Evolutionary conservation across 2,888 invertebrate genomes (phyloP).

Genomic region (Callyntrura sp.): DNA sequence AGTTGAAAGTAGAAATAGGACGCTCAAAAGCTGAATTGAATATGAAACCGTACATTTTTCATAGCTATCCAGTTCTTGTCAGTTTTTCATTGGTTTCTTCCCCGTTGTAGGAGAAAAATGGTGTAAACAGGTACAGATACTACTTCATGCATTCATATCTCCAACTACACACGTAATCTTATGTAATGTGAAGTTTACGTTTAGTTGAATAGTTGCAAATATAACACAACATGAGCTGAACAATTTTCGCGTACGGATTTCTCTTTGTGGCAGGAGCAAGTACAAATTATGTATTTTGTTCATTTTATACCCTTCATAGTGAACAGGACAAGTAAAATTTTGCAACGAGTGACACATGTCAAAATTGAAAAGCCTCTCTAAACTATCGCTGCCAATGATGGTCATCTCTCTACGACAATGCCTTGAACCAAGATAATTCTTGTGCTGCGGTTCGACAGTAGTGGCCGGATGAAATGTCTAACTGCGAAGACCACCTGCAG

Average conservation of each 20-base stretch:
- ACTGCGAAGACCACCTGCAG: constrained; percentile 61
- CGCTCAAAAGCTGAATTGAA: constrained; percentile 16
- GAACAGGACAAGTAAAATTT: constrained; percentile 1
- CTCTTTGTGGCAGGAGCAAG: background rate
- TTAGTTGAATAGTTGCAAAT: background rate
- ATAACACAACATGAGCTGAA: background rate
- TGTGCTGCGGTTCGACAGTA: background rate
- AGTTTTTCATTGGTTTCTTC: background rate
- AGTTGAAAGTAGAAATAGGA: constrained; percentile 13
- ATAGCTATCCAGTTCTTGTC: constrained; percentile 31
- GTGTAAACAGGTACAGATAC: background rate
- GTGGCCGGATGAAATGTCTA: constrained; percentile 42
- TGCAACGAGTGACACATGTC: constrained; percentile 41
- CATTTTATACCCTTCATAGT: background rate
- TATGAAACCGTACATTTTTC: constrained; percentile 47
- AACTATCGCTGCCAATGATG: constrained; percentile 23
- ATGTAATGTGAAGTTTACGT: background rate
- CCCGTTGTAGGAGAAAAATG: background rate
- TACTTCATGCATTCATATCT: too few relatives aligned
- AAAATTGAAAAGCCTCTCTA: constrained; percentile 1
- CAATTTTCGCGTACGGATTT: background rate
- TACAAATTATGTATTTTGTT: background rate
- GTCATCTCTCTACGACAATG: background rate
- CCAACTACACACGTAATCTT: background rate
- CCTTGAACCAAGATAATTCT: background rate